phyloP scores from a whole-genome alignment of 92 coral and sea anemone species.

The Muricea muricata region DNA sequence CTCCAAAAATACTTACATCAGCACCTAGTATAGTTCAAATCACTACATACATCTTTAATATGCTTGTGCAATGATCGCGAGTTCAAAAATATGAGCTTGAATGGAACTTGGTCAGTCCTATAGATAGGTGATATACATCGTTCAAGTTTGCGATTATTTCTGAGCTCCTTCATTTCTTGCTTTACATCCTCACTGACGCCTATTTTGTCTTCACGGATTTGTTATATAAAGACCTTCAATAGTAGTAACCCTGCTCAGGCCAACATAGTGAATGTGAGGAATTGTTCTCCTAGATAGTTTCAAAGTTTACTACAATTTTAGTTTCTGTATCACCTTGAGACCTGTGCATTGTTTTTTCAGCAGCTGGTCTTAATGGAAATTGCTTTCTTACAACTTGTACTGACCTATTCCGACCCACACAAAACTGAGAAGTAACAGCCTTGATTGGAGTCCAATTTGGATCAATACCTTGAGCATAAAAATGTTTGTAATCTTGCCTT shows the following conservation, averaged over 20 bases:
- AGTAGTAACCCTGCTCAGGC: conserved; percentile 39
- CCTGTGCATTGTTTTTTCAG: conserved; percentile 46
- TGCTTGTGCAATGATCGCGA: too few species aligned
- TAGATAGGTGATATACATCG: conserved; percentile 40
- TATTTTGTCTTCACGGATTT: conserved; percentile 43
- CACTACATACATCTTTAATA: conserved; percentile 43
- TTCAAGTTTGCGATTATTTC: conserved; percentile 46
- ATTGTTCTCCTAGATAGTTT: conserved; percentile 9
- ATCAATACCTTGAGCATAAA: too few species aligned
- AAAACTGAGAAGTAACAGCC: too few species aligned
- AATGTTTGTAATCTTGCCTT: too few species aligned
- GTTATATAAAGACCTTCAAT: conserved; percentile 48
- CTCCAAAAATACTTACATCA: conserved; percentile 39
- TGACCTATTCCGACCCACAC: too few species aligned
- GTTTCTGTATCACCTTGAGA: conserved; percentile 46
- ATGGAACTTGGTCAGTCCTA: background rate
- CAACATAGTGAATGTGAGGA: conserved; percentile 48
- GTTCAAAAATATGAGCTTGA: conserved; percentile 32
- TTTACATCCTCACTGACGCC: conserved; percentile 41
- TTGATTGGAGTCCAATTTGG: too few species aligned
- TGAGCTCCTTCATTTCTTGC: conserved; percentile 33
- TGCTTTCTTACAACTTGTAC: conserved; percentile 39
- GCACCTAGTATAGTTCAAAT: conserved; percentile 24
- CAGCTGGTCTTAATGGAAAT: conserved; percentile 49
- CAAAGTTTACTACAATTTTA: conserved; percentile 19